Evolutionary conservation across 2,888 invertebrate genomes (phyloP), one percentile per base, ranked within the genome.

Genomic region (Macrophya alboannulata): DNA sequence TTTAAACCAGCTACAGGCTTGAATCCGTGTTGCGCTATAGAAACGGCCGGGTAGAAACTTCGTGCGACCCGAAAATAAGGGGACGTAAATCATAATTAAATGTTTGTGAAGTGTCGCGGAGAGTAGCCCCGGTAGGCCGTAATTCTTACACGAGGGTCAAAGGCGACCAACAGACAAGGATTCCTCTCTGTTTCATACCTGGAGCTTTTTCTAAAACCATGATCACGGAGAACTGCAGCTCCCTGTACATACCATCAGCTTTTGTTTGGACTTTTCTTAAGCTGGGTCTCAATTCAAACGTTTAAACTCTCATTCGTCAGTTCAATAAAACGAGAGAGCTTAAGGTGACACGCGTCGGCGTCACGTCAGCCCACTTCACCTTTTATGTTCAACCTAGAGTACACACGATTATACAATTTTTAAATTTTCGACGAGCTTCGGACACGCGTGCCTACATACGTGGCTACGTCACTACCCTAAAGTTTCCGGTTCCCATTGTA

Each of bases 51-150:
- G 40, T n/a, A n/a, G n/a, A n/a, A n/a, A 40, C 40, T 59, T 25
- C 81, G 12, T 62, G 40, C 43, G 62, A 62, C n/a, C 81, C 59
- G 43, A 81, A 81, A 62, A 81, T 82, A 82, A 86, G 48, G 71
- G 84, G 84, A 71, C 89, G 88, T 92, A 92, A 92, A 92, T 92
- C 91, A 92, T 91, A 92, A 92, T 92, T 92, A 92, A 92, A 91
- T 87, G 89, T 89, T 88, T 89, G 88, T 89, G 88, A 91, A 91
- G 90, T 90, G 89, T 89, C 86, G 87, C 88, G 87, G 25, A 31
- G 84, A 8, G 55, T 84, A n/a, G n/a, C 86, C 84, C 83, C 84
- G 82, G 81, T 77, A 86, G 82, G 84, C 87, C 87, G 89, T 88
- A 88, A 90, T 85, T 90, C 88, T 86, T 86, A 51, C 79, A 77